phyloP scores from a whole-genome alignment of 2,113 vertebrate genomes.

The Crotophaga sulcirostris region DNA sequence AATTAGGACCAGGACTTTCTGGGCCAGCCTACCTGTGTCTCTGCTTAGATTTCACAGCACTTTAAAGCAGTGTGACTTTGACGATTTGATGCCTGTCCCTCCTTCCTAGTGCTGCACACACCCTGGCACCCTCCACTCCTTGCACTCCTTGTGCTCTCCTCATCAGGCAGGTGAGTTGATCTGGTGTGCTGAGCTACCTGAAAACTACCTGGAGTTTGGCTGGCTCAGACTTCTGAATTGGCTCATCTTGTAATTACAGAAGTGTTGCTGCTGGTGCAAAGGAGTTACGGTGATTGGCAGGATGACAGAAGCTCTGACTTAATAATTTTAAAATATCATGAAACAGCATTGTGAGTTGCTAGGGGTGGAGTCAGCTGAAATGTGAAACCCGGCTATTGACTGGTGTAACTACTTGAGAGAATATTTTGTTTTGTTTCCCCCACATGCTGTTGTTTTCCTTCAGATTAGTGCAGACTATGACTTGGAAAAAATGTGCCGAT shows the following conservation, averaged over 20 bases:
- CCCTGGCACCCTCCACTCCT: background rate
- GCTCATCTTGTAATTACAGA: background rate
- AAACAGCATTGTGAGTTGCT: background rate
- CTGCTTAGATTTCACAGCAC: background rate
- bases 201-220: background rate
- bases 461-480: background rate
- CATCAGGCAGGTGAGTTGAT: background rate
- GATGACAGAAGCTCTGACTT: background rate
- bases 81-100: background rate
- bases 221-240: background rate
- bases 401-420: background rate
- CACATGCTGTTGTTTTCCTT: background rate
- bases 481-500: background rate
- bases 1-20: background rate
- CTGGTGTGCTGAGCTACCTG: background rate
- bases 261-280: background rate
- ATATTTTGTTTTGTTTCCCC: background rate
- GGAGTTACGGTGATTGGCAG: background rate
- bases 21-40: background rate
- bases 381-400: background rate
- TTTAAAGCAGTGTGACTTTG: background rate
- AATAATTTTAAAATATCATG: background rate
- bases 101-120: accelerated
- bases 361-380: background rate
- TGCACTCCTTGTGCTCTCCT: background rate